phyloP scores from a whole-genome alignment of 1,140 invertebrate species.

The Drosophila parabipectinata region DNA sequence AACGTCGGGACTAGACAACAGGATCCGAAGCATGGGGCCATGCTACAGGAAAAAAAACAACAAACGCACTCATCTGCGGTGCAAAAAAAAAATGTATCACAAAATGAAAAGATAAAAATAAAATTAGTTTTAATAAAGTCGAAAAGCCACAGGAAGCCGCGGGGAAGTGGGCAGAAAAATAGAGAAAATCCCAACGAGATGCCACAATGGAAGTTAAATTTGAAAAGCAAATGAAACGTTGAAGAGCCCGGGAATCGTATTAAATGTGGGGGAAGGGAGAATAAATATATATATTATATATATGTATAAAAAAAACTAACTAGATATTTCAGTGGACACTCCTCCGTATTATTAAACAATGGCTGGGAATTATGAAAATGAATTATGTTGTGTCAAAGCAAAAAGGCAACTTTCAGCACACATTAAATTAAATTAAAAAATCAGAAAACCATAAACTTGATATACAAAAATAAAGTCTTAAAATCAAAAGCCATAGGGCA shows the following conservation, averaged over 20 bases:
- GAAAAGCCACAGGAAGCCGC: constrained; percentile 64
- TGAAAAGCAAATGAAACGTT: constrained; percentile 57
- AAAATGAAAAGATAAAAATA: constrained; percentile 65
- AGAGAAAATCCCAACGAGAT: constrained; percentile 1
- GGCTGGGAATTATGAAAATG: constrained; percentile 24
- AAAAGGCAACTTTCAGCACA: neutral
- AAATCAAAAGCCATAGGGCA: neutral
- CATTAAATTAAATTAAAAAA: constrained; percentile 9
- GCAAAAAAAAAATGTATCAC: constrained; percentile 50
- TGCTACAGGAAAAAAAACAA: neutral
- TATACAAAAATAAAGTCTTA: neutral
- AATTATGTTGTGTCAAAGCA: constrained; percentile 23
- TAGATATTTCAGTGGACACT: neutral
- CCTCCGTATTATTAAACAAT: constrained; percentile 33
- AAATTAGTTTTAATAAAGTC: constrained; percentile 79
- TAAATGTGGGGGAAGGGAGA: constrained; percentile 37
- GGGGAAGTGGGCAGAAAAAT: neutral
- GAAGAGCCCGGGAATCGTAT: constrained; percentile 29
- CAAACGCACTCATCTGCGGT: neutral
- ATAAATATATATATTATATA: constrained; percentile 1
- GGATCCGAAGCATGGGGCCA: too few relatives aligned
- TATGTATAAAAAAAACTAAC: constrained; percentile 23
- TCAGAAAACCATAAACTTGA: neutral
- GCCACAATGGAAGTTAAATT: constrained; percentile 60
- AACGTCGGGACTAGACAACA: constrained; percentile 17